Conservation (phyloP, 2,113 vertebrate genomes). For the Macquaria ambigua region DNA sequence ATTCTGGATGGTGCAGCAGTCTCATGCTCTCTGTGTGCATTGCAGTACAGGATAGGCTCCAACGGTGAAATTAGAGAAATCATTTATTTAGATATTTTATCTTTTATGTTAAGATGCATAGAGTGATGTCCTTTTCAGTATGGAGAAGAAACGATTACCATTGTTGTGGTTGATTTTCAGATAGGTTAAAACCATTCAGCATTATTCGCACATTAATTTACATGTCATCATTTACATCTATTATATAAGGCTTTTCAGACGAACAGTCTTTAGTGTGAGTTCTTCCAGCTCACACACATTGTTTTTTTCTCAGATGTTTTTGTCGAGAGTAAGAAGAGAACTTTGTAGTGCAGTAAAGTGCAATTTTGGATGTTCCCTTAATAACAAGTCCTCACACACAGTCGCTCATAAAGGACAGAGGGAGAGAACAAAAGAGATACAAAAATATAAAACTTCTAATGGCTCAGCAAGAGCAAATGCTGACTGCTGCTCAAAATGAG, state of each 20-base stretch:
- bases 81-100: neutral
- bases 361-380: neutral
- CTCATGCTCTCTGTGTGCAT: neutral
- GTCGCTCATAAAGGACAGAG: neutral
- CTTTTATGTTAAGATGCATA: too few species aligned
- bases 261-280: neutral
- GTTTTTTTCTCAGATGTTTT: neutral
- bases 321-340: neutral
- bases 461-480: conserved; percentile 61
- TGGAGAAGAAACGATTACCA: neutral
- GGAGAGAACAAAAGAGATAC: neutral
- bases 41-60: neutral
- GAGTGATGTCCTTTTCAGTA: neutral
- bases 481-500: conserved; percentile 58
- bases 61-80: neutral
- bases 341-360: neutral
- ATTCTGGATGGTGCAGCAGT: neutral
- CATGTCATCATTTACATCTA: neutral
- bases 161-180: neutral
- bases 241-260: neutral
- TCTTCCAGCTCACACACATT: neutral
- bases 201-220: neutral
- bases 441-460: conserved; percentile 1
- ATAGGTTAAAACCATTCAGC: neutral
- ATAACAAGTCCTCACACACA: neutral